A percentile compares a stretch with the other conserved stretches of the same genome.
Evolutionary conservation across 2,797 vertebrate genomes (phyloP).

Genomic region (Cyprinodon diabolis): DNA sequence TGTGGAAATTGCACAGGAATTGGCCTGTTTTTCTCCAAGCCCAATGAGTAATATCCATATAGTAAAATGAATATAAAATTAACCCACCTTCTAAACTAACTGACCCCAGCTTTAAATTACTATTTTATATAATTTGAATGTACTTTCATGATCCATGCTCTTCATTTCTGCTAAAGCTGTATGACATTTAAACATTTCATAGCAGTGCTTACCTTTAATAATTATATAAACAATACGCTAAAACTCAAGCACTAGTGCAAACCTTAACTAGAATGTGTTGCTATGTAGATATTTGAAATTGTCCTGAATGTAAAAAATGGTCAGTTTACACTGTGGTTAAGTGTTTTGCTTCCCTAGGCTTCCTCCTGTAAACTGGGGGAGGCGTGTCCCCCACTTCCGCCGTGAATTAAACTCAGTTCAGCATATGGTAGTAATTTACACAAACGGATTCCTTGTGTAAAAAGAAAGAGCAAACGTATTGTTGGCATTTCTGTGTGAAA

Average conservation of each 20-base stretch:
- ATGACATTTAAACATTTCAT: neutral
- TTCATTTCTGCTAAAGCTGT: neutral
- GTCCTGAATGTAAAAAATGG: neutral
- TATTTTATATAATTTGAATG: neutral
- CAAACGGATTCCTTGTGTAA: conserved; percentile 28
- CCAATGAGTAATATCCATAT: neutral
- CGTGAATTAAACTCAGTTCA: conserved; percentile 51
- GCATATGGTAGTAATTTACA: conserved; percentile 59
- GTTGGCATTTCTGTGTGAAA: neutral
- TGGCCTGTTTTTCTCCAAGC: too few species aligned
- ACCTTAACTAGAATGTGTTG: neutral
- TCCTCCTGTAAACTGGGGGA: conserved; percentile 56
- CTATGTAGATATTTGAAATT: neutral
- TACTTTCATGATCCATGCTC: neutral
- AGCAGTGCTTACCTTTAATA: neutral
- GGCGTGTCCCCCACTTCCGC: conserved; percentile 54
- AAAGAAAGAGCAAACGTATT: conserved; percentile 18
- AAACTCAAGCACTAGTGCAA: neutral
- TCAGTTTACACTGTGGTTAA: conserved; percentile 25
- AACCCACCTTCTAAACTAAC: neutral
- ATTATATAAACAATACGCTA: neutral
- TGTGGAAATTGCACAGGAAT: too few species aligned
- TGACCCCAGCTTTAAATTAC: neutral
- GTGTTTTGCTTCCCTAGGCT: conserved; percentile 30
- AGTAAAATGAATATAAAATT: neutral